Percentiles rank a stretch among this genome's conserved stretches.
These are phyloP conservation scores for Pseudochaenichthys georgianus DNA, from an alignment of 2,797 vertebrate genomes.

Conservation along the genomic window DNA sequence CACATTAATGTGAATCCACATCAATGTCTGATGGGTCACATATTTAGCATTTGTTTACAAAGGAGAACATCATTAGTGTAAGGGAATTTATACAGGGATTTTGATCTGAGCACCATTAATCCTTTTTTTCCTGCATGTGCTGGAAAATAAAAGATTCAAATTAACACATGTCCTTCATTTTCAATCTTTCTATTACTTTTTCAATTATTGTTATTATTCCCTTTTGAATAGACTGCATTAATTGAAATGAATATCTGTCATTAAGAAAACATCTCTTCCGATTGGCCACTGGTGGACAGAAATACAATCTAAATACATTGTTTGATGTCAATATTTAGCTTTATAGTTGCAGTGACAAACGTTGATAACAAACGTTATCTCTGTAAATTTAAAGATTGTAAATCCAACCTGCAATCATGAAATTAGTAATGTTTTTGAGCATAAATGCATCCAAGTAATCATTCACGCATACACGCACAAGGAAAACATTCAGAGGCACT, in stretches of 20 bases:
- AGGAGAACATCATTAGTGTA: conserved; percentile 18
- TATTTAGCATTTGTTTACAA: conserved; percentile 36
- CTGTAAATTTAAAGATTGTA: background rate
- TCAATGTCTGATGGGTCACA: conserved; percentile 3
- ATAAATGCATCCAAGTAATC: background rate
- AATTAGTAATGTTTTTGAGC: background rate
- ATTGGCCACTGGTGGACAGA: background rate
- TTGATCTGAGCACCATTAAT: background rate
- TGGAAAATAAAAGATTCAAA: conserved; percentile 5
- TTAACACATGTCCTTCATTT: too few relatives aligned
- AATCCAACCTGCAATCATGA: background rate
- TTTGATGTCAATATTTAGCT: background rate
- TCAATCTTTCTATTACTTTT: background rate
- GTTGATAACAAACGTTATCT: background rate
- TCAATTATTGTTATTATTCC: background rate
- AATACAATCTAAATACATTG: background rate
- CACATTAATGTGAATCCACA: conserved; percentile 3
- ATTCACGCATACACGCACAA: conserved; percentile 1
- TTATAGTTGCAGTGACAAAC: background rate
- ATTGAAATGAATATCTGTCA: background rate
- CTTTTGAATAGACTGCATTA: background rate
- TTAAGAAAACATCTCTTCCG: background rate
- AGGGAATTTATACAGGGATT: background rate
- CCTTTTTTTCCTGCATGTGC: background rate
- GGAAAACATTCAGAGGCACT: conserved; percentile 24